Evolutionary conservation across 2,888 invertebrate species (phyloP).

Genomic region (Hecatera dysodea): DNA sequence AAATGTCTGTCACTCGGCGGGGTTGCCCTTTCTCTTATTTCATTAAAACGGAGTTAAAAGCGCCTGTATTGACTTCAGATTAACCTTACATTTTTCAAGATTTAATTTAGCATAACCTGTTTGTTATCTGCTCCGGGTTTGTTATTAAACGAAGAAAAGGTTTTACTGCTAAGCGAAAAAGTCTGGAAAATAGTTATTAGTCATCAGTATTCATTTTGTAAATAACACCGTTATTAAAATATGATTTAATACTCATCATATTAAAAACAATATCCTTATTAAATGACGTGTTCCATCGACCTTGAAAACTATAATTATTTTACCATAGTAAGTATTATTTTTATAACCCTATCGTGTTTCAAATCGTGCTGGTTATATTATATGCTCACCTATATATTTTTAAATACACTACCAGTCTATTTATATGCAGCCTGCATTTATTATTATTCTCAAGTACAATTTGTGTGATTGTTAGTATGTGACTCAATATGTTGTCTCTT

Average conservation of each 20-base stretch:
- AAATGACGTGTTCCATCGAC: conserved; percentile 7
- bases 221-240: conserved; percentile 15
- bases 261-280: conserved; percentile 31
- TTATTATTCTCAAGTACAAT: conserved; percentile 27
- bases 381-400: conserved; percentile 15
- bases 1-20: too few relatives aligned
- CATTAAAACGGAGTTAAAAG: neutral
- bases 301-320: conserved; percentile 35
- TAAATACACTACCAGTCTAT: too few relatives aligned
- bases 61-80: neutral
- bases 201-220: too few relatives aligned
- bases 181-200: too few relatives aligned
- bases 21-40: neutral
- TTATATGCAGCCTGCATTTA: conserved; percentile 26
- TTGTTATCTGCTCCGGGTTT: neutral
- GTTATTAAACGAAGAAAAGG: neutral
- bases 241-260: neutral
- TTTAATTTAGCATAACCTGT: neutral
- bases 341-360: conserved; percentile 15
- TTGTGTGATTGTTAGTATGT: conserved; percentile 10
- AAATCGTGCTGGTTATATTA: conserved; percentile 11
- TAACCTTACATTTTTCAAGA: neutral
- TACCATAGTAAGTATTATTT: conserved; percentile 11
- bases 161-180: neutral
- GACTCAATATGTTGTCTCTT: conserved; percentile 34